Evolutionary conservation across 2,888 invertebrate species (phyloP).

Genomic region (Metellina segmentata): DNA sequence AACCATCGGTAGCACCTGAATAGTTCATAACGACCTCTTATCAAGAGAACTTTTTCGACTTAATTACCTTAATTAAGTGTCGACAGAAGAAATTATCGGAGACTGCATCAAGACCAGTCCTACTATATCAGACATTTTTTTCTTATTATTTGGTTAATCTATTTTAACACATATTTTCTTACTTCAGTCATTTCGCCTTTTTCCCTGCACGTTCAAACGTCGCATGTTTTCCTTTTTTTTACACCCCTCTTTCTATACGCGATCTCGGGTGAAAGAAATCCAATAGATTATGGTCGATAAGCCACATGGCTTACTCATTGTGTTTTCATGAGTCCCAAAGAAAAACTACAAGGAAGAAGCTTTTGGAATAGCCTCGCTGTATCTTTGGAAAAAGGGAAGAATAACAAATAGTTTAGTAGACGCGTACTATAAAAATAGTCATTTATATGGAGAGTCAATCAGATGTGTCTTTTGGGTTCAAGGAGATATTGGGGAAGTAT

Average conservation of each 20-base stretch:
- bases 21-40: conserved; percentile 52
- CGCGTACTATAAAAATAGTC: conserved; percentile 15
- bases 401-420: too few relatives aligned
- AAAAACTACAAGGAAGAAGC: neutral
- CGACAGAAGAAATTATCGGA: conserved; percentile 61
- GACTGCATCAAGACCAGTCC: conserved; percentile 53
- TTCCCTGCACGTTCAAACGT: neutral
- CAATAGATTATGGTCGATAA: conserved; percentile 62
- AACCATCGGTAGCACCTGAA: conserved; percentile 34
- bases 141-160: conserved; percentile 21
- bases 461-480: neutral
- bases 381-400: conserved; percentile 8
- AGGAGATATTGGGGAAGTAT: too few relatives aligned
- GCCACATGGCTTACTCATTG: conserved; percentile 38
- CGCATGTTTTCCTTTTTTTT: conserved; percentile 2
- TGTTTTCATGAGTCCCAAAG: conserved; percentile 24
- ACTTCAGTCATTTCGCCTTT: conserved; percentile 20
- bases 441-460: conserved; percentile 40
- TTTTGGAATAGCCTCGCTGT: conserved; percentile 24
- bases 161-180: conserved; percentile 55
- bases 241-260: neutral
- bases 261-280: conserved; percentile 28
- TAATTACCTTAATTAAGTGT: conserved; percentile 70
- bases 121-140: neutral
- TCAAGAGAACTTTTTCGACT: conserved; percentile 44